Percentiles rank a stretch among this genome's conserved stretches.
Conservation (phyloP, 2,888 invertebrate species). For the Rhorus exstirpatorius region DNA sequence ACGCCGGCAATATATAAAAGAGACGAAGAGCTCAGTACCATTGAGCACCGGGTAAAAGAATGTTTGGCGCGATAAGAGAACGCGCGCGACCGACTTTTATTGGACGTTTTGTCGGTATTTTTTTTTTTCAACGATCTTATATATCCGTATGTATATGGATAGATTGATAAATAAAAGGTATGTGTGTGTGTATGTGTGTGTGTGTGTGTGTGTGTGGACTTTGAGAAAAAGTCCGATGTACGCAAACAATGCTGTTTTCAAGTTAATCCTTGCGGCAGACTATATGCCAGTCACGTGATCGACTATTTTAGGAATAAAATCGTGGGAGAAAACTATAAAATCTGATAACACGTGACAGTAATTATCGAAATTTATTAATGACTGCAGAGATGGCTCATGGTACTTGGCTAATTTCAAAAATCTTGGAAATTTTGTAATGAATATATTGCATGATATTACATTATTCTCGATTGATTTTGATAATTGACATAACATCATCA, state of each 20-base stretch:
- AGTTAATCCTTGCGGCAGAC: too few relatives aligned
- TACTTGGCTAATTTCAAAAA: too few relatives aligned
- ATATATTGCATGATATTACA: too few relatives aligned
- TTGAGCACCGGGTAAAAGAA: conserved; percentile 74
- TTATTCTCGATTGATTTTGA: too few relatives aligned
- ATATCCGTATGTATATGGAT: conserved; percentile 9
- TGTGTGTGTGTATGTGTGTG: neutral
- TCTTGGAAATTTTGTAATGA: too few relatives aligned
- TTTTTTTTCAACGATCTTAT: conserved; percentile 56
- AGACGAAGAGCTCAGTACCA: conserved; percentile 36
- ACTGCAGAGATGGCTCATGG: too few relatives aligned
- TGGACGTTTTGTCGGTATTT: conserved; percentile 74
- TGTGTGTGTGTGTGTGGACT: neutral
- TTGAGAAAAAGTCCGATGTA: conserved; percentile 48
- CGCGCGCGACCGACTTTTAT: conserved; percentile 74
- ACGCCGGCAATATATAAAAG: conserved; percentile 51
- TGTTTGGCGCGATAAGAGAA: conserved; percentile 79
- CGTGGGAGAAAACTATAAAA: too few relatives aligned
- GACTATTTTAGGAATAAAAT: too few relatives aligned
- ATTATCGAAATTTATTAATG: too few relatives aligned
- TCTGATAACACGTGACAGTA: too few relatives aligned
- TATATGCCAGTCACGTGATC: too few relatives aligned
- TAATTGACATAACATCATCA: too few relatives aligned
- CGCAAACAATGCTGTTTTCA: conserved; percentile 48
- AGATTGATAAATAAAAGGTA: neutral